Evolutionary conservation across 2,888 invertebrate genomes (phyloP).

Genomic region (Epistrophe eligans): DNA sequence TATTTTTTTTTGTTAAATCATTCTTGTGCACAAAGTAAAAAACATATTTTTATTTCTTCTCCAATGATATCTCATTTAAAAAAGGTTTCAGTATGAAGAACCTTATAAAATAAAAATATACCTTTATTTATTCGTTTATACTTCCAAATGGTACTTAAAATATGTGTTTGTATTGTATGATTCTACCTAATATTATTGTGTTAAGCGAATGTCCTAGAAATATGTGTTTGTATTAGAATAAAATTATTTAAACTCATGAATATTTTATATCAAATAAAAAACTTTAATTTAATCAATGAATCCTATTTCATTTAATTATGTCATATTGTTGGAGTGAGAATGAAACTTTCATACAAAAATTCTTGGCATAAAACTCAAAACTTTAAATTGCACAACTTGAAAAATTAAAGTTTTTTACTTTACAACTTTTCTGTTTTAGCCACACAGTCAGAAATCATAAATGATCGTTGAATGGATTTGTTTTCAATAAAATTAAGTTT

Average conservation of each 20-base stretch:
- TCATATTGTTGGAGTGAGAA: no score
- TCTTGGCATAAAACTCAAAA: no score
- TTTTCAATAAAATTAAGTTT: no score
- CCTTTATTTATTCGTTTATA: constrained; percentile 14
- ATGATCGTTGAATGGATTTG: no score
- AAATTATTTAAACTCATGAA: constrained; percentile 22
- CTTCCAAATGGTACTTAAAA: constrained; percentile 51
- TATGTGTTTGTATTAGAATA: constrained; percentile 12
- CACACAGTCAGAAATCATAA: no score
- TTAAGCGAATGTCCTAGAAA: constrained; percentile 21
- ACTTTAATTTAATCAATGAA: background rate
- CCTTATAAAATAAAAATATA: background rate
- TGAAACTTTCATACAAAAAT: no score
- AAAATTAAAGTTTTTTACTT: no score
- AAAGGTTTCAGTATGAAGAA: constrained; percentile 8
- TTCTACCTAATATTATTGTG: background rate
- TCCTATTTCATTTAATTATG: no score
- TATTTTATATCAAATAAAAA: constrained; percentile 49
- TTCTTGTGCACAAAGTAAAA: background rate
- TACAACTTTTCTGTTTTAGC: no score
- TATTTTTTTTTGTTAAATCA: background rate
- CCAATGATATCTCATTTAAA: constrained; percentile 14
- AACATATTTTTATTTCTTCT: background rate
- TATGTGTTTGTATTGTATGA: constrained; percentile 20
- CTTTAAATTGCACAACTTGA: no score